Base-by-base conservation (phyloP, 2,888 invertebrate genomes). In the Mellilla xanthometata region DNA sequence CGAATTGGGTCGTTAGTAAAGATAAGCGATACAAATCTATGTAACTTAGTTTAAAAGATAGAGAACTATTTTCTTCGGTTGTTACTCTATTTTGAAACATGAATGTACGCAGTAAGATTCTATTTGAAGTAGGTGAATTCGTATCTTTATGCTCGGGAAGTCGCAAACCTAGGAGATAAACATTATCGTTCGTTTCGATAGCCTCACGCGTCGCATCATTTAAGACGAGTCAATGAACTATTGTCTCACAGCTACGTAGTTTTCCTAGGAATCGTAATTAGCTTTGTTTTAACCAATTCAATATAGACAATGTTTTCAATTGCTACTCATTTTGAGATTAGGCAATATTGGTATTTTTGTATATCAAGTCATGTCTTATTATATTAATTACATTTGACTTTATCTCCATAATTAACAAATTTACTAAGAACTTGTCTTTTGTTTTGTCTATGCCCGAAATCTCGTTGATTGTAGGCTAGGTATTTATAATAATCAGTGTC, bases 71-170 rank as follows among this genome's bases (percentile, higher is more conserved):
- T 13, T 26, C n/a, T 11, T 36, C 29, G 15, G 6, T 19, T 19
- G 15, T 19, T 3, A 3, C 12, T 35, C 22, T 19, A 22, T 12
- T 30, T 13, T 22, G 11, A 15, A 34, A 27, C 7, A 12, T 35
- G 24, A 35, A 40, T 47, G 5, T 41, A 32, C 40, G 32, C 38
- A 41, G 29, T 46, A 24, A 33, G 29, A 48, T 34, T 39, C 12
- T 9, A 33, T 33, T 41, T 31, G 33, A 45, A 42, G 51, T 22
- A 33, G 36, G 49, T 48, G 52, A 57, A 54, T 47, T 39, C 40
- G 33, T 45, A 44, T 35, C 39, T 54, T 45, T 47, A 38, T 31
- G 38, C 48, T 47, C 46, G 49, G 47, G 50, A 52, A 57, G 54
- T 52, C 31, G 32, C 50, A 51, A 48, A 51, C 47, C 39, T 43